Evolutionary conservation across 2,113 vertebrate genomes (phyloP).

Genomic region (Cryptoleucopteryx plumbea): DNA sequence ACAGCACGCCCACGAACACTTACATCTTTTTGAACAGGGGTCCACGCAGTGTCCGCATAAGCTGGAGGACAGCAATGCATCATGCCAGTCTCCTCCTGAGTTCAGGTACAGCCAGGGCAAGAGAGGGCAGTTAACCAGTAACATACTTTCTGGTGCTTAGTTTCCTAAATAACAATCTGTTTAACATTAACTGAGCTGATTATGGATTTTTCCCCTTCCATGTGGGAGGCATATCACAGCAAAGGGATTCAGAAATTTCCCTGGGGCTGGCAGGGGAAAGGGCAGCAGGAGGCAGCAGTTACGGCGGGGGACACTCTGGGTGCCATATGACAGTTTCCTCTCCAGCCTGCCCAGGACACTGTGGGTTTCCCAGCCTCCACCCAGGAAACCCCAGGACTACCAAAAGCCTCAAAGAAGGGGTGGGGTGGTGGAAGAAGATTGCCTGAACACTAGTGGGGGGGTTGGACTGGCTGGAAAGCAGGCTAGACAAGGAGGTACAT

Average conservation of each 20-base stretch:
- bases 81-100: background rate
- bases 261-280: background rate
- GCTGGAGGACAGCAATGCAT: background rate
- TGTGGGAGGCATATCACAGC: background rate
- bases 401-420: background rate
- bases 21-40: background rate
- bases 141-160: background rate
- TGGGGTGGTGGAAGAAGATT: background rate
- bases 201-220: background rate
- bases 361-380: background rate
- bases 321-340: background rate
- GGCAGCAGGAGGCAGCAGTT: background rate
- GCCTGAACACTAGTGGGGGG: background rate
- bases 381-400: background rate
- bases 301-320: background rate
- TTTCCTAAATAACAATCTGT: background rate
- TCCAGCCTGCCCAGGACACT: background rate
- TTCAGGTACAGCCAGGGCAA: background rate
- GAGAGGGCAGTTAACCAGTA: background rate
- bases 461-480: background rate
- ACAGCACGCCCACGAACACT: fast-evolving
- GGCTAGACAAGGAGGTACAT: background rate
- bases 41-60: background rate
- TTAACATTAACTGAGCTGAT: background rate
- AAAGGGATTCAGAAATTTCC: background rate